Base-by-base conservation (phyloP, 2,888 invertebrate species). In the Drosophila mimetica region DNA sequence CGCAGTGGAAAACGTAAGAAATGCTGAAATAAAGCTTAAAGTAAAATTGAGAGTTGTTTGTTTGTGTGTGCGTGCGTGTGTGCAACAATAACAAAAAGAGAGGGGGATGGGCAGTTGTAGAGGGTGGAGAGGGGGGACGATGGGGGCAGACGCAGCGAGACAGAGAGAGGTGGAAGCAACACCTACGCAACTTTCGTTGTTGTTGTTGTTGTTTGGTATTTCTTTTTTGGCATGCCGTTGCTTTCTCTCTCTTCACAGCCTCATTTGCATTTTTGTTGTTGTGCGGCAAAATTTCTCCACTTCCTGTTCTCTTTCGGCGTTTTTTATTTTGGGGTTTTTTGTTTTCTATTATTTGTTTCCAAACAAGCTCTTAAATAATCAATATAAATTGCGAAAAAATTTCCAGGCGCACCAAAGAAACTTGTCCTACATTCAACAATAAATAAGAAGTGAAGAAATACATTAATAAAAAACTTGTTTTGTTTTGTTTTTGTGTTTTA, bases 31-130 rank as follows among this genome's bases (percentile, higher is more conserved):
- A 79, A 86, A 60, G 69, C 74, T 63, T 81, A 76, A 76, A 86
- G 86, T 79, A 88, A 82, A 82, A 82, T 71, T 82, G 88, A 82
- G 88, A 82, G 82, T 82, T 82, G 86, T 85, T 87, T 65, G 57
- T 52, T 48, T 61, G 47, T 69, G 64, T 48, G 46, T 18, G 42
- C 36, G 34, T 37, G 47, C 39, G 52, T 41, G 30, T 50, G 34
- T 34, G 34, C 42, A 66, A 41, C 41, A 60, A 32, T 65, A 72
- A 44, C 53, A 66, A 57, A 44, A 73, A 51, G 20, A 57, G 8
- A 50, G 41, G 25, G 4, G 16, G 8, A 16, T 3, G 7, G 53
- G 30, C 25, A 51, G 16, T 20, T 20, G 20, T 2, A 20, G 54
- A 34, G 50, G 30, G 2, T 2, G 14, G 9, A 41, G 18, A 37